phyloP scores from a whole-genome alignment of 2,888 invertebrate genomes.

The Oscheius myriophilus region DNA sequence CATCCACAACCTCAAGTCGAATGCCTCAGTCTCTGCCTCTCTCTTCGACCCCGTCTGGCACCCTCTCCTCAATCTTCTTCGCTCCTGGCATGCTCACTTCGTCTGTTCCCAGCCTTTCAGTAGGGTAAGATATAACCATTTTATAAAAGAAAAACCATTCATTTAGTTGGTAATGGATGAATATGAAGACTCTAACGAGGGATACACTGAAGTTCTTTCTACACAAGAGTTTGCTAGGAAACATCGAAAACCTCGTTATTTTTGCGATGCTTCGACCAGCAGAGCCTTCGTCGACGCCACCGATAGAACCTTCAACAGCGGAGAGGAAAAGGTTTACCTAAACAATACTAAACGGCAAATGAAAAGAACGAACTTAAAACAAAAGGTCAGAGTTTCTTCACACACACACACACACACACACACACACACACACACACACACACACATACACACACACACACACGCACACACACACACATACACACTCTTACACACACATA shows the following conservation, averaged over 20 bases:
- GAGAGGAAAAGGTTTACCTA: background rate
- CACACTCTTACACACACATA: too few species aligned
- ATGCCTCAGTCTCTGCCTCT: slow-evolving; percentile 1
- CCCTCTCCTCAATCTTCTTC: slow-evolving; percentile 12
- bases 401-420: too few species aligned
- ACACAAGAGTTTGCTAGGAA: background rate
- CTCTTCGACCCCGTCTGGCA: slow-evolving; percentile 25
- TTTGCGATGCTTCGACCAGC: slow-evolving; percentile 19
- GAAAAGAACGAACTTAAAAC: slow-evolving; percentile 5
- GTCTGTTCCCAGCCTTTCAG: slow-evolving; percentile 24
- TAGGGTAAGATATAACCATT: background rate
- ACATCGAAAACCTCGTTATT: slow-evolving; percentile 1
- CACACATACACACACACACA: too few species aligned
- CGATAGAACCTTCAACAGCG: background rate
- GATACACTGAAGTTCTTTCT: too few species aligned
- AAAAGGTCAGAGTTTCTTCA: too few species aligned
- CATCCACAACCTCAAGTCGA: slow-evolving; percentile 17
- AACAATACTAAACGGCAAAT: background rate
- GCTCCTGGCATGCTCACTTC: slow-evolving; percentile 24
- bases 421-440: too few species aligned
- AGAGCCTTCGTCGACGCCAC: background rate
- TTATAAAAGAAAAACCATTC: background rate
- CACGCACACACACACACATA: too few species aligned
- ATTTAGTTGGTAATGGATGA: background rate
- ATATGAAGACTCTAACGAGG: background rate